Conservation (phyloP, 2,888 invertebrate species). For the Macaria liturata region DNA sequence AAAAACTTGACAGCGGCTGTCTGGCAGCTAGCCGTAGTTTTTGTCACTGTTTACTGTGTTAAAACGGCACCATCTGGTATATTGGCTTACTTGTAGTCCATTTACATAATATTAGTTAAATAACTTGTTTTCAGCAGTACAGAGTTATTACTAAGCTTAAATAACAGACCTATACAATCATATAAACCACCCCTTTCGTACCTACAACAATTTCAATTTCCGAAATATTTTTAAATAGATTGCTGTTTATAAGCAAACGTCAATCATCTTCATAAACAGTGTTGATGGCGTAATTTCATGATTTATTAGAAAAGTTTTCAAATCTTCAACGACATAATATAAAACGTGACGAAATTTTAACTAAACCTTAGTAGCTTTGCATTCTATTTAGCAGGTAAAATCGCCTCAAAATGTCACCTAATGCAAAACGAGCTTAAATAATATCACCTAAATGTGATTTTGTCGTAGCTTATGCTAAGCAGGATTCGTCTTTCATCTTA, state of each 20-base stretch:
- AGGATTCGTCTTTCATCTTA: constrained; percentile 62
- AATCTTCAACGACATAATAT: constrained; percentile 11
- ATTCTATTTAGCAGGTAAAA: constrained; percentile 25
- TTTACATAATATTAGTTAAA: too few species aligned
- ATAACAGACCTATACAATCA: too few species aligned
- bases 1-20: constrained; percentile 22
- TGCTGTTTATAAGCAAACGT: not conserved
- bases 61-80: constrained; percentile 9
- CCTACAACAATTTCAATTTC: too few species aligned
- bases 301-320: constrained; percentile 15
- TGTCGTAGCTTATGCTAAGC: constrained; percentile 61
- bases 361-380: constrained; percentile 10
- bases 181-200: too few species aligned
- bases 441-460: constrained; percentile 42
- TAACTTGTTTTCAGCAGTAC: too few species aligned
- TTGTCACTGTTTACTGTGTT: constrained; percentile 13
- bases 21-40: constrained; percentile 13
- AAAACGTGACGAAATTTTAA: constrained; percentile 17
- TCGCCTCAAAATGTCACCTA: constrained; percentile 45
- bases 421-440: constrained; percentile 49
- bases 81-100: constrained; percentile 3
- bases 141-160: too few species aligned
- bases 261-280: constrained; percentile 11
- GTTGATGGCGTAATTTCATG: constrained; percentile 3
- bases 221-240: too few species aligned